Evolutionary conservation across 2,113 vertebrate genomes (phyloP), one percentile per base, ranked within the genome.

Genomic region (Gallinago paraguaiae): DNA sequence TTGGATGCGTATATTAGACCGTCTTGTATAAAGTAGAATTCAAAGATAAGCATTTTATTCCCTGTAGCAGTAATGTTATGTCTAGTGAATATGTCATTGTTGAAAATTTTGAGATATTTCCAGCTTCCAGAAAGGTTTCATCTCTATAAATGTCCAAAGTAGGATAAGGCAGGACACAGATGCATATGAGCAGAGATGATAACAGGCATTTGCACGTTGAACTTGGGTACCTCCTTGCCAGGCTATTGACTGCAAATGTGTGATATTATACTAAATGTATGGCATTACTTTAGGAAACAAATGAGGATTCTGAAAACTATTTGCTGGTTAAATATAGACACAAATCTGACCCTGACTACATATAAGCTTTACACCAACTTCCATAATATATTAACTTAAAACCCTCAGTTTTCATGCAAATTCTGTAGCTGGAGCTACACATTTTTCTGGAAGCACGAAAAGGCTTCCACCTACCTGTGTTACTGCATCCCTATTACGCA

Each of bases 141-240:
- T 2, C 17, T 50, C 53, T 43, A 2, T 53, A 61, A 72, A 24
- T 67, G 50, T 10, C 24, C 46, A 54, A 37, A 80, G 8, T 10
- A 84, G 23, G 9, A 9, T 50, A 77, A 93, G 17, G 20, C 19
- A 30, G 33, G 74, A 43, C 6, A 64, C 17, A 63, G n/a, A 24
- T 45, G 9, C 11, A 25, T 25, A 25, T 8, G 25, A 69, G 15
- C 4, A 64, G 23, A 76, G 14, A 2, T 71, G 24, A 4, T 22
- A 59, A 35, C 23, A 71, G 20, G 8, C 5, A 23, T 57, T 81
- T 86, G 17, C 23, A 50, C 0, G 0, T 10, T 22, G 16, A 71
- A 30, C 33, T 30, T 0, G 0, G 0, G 4, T 39, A 35, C 27
- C 5, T 86, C 9, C 24, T 71, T 25, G 9, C 33, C 68, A n/a